Base-by-base conservation (phyloP, 2,113 vertebrate species). In the Nothoprocta perdicaria region DNA sequence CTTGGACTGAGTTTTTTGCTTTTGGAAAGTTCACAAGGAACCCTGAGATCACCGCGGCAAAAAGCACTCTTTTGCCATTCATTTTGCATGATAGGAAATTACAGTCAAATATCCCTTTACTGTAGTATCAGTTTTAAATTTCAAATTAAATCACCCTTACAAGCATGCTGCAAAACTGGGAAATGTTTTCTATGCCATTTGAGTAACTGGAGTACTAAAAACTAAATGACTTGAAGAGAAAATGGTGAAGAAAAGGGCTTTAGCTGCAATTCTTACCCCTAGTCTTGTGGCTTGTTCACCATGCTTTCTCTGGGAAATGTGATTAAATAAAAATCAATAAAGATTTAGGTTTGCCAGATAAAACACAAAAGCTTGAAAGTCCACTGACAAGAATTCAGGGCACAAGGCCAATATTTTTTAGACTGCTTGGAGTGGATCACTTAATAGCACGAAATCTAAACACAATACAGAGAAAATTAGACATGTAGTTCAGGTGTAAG, bases 271-370 rank as follows among this genome's bases (percentile, higher is more conserved):
- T 89, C 82, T 91, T 94, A 85, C 87, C 61, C 60, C 13, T 41
- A 82, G 88, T 72, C 93, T 88, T 92, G 95, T 91, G 83, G 91
- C 82, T 95, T 92, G 92, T 85, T 91, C 88, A 77, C 85, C 13
- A 7, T 43, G 76, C 85, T 91, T 94, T 94, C 88, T 63, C 72
- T 88, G 85, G 94, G 90, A 96, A 92, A 95, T 88, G 88, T 94
- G 94, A 94, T 96, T 93, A 95, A 95, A 90, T 84, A 89, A 78
- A 95, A 96, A 96, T 96, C 95, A 96, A 96, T 95, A 94, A 89
- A 94, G 93, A 89, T 89, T 95, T 95, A 95, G 85, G 94, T 78
- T 95, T 61, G 72, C 68, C 85, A 94, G 95, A 94, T 91, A 95
- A 95, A 96, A 94, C 88, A 94, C 88, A 95, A 94, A 94, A 91